Percentiles rank a stretch among this genome's conserved stretches.
phyloP scores from a whole-genome alignment of 35 echinoderm and acorn worm species.

The Heliocidaris tuberculata region DNA sequence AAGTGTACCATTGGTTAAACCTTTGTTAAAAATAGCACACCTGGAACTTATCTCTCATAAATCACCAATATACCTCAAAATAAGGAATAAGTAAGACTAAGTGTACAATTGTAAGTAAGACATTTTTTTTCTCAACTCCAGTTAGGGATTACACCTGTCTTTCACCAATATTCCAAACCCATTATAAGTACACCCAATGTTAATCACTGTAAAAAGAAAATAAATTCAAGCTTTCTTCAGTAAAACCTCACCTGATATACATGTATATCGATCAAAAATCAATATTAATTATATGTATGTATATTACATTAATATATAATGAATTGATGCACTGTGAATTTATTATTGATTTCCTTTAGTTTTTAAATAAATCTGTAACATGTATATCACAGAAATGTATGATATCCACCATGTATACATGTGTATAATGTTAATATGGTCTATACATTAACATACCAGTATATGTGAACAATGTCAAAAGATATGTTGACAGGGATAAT shows the following conservation, averaged over 20 bases:
- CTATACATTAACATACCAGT: neutral
- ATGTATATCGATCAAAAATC: neutral
- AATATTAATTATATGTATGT: neutral
- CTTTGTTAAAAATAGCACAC: neutral
- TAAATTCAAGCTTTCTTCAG: neutral
- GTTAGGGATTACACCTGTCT: neutral
- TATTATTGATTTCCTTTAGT: neutral
- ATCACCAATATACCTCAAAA: neutral
- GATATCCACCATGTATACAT: neutral
- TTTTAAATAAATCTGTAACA: neutral
- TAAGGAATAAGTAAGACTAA: neutral
- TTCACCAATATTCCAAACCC: neutral
- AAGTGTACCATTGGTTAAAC: neutral
- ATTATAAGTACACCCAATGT: neutral
- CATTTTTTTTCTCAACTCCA: neutral
- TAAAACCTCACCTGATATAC: neutral
- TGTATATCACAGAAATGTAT: neutral
- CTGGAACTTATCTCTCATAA: neutral
- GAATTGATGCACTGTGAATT: neutral
- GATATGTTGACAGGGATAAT: neutral
- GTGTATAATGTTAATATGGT: neutral
- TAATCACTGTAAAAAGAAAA: neutral
- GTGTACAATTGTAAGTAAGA: neutral
- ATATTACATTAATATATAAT: neutral
- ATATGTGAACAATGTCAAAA: neutral